Evolutionary conservation across 1,140 invertebrate genomes (phyloP), one percentile per base, ranked within the genome.

Genomic region (Megalonaias nervosa): DNA sequence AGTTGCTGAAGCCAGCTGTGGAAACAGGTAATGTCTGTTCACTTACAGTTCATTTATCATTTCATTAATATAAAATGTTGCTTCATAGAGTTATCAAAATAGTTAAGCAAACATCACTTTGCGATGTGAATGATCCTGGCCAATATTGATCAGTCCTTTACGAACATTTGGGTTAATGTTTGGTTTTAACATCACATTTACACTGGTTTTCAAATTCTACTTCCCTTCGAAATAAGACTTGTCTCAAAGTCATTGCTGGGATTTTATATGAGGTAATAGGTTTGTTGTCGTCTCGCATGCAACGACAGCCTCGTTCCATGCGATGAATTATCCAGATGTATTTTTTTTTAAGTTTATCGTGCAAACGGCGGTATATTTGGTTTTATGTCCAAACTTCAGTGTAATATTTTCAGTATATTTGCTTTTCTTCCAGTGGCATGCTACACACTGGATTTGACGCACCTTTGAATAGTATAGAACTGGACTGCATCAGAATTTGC

Each of bases 371-470:
- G 12, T 57, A 57, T 21, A 19, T 12, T 67, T 67, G 17, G 3
- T 13, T 19, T 26, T 9, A 67, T 23, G 31, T 17, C 12, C 5
- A 19, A 19, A 38, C 19, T 19, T 17, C 16, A 21, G 6, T 67
- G 19, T 5, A 17, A 6, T 67, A 21, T 21, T 17, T 67, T 16
- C 26, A 17, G 13, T 55, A 67, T 59, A 15, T 48, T 68, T 19
- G 16, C 12, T 16, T 38, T 75, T 66, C 58, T 81, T 79, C 19
- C 56, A 88, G 86, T 82, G 86, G 85, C 0, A 86, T 88, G 85
- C 66, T 88, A 21, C 86, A 88, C 67, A 85, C 83, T 55, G 86
- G 86, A 5, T 88, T 86, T 81, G 86, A 88, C 76, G 82, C 84
- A 17, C 74, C 78, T 15, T 64, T 80, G 4, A 69, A 72, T 31